phyloP scores from a whole-genome alignment of 2,888 invertebrate genomes.

The Imbricaverruca yamaguchii region DNA sequence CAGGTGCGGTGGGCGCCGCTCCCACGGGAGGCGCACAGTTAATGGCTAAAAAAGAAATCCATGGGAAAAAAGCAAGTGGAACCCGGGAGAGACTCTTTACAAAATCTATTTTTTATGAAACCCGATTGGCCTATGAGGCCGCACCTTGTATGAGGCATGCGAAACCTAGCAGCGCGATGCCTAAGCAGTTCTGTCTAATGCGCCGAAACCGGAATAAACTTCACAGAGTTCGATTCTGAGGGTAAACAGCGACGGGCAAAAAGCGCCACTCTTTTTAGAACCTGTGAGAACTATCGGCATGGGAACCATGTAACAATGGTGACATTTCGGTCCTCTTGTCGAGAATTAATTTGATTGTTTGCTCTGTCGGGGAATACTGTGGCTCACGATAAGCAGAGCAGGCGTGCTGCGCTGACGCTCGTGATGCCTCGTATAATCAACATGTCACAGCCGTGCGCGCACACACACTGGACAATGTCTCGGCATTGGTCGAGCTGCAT shows the following conservation, averaged over 20 bases:
- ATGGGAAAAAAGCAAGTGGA: slow-evolving; percentile 6
- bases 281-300: not conserved
- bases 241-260: not conserved
- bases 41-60: slow-evolving; percentile 18
- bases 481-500: no score
- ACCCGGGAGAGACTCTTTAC: not conserved
- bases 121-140: not conserved
- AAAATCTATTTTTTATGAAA: slow-evolving; percentile 7
- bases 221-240: not conserved
- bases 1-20: not conserved
- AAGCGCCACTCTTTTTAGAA: not conserved
- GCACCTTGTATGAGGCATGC: not conserved
- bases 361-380: no score
- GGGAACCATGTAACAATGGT: not conserved
- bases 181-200: not conserved
- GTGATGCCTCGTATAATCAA: no score
- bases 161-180: not conserved
- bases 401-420: no score
- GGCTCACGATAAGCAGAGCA: no score
- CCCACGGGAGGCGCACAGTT: slow-evolving; percentile 4
- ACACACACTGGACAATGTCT: no score
- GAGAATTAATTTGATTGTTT: not conserved
- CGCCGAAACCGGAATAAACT: not conserved
- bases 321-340: not conserved
- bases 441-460: no score